These are phyloP conservation scores for Pangasianodon hypophthalmus DNA, from an alignment of 2,113 vertebrate genomes.

Conservation along the genomic window DNA sequence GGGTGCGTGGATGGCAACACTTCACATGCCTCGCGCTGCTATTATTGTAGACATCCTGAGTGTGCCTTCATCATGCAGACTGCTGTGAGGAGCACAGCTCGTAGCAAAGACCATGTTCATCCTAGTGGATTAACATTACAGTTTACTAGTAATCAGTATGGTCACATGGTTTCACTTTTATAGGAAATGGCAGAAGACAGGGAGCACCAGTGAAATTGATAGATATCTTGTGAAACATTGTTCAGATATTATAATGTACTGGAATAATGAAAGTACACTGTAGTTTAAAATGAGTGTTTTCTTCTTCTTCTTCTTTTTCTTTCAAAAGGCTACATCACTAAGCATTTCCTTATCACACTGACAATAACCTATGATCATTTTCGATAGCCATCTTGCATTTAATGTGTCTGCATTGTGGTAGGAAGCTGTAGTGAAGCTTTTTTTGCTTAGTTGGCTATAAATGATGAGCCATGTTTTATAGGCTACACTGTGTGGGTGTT, in stretches of 20 bases:
- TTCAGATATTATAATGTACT: not conserved
- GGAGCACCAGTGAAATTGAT: not conserved
- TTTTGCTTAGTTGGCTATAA: not conserved
- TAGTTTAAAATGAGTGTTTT: not conserved
- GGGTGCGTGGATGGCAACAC: slow-evolving; percentile 49
- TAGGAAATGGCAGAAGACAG: not conserved
- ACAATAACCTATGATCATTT: not conserved
- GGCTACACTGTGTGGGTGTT: not conserved
- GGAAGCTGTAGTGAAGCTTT: not conserved
- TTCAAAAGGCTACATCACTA: not conserved
- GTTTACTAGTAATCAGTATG: not conserved
- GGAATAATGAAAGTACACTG: slow-evolving; percentile 1
- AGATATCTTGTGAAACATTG: too few relatives aligned
- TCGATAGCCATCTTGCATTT: not conserved
- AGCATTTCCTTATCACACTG: not conserved
- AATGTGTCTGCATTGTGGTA: not conserved
- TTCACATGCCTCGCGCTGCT: slow-evolving; percentile 50
- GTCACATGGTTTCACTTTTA: not conserved
- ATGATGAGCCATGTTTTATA: not conserved
- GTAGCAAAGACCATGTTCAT: slow-evolving; percentile 13
- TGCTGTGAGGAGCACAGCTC: slow-evolving; percentile 35
- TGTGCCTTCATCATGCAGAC: slow-evolving; percentile 35
- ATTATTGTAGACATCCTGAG: slow-evolving; percentile 48
- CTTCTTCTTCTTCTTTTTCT: not conserved
- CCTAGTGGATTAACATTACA: not conserved